A percentile compares a stretch with the other conserved stretches of the same genome.
phyloP scores from a whole-genome alignment of 2,888 invertebrate species.

The Subacronicta megacephala region DNA sequence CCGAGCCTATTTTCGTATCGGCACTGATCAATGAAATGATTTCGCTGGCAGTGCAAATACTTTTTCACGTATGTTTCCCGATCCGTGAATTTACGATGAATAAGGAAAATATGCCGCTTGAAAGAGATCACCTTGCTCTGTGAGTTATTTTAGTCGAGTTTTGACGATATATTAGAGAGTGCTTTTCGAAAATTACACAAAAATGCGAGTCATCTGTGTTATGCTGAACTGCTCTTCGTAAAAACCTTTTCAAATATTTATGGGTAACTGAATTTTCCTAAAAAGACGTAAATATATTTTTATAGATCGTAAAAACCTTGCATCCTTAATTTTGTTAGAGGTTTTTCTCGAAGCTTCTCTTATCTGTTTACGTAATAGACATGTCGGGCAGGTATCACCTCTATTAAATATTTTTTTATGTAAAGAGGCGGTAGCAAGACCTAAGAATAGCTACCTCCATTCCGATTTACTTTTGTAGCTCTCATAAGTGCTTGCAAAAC shows the following conservation, averaged over 20 bases:
- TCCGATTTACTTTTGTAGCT: no score
- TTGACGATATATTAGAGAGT: conserved; percentile 16
- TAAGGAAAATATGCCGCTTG: conserved; percentile 27
- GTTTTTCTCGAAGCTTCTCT: conserved; percentile 34
- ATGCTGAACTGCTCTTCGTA: conserved; percentile 43
- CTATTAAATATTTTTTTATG: conserved; percentile 16
- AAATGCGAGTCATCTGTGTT: conserved; percentile 55
- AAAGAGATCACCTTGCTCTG: conserved; percentile 36
- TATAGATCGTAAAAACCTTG: conserved; percentile 72
- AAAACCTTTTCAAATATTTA: conserved; percentile 68
- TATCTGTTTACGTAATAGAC: conserved; percentile 27
- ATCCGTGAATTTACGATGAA: conserved; percentile 24
- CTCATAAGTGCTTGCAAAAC: no score
- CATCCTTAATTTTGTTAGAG: conserved; percentile 66
- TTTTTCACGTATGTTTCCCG: conserved; percentile 52
- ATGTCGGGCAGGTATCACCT: neutral
- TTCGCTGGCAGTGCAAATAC: conserved; percentile 68
- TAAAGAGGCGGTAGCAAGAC: neutral
- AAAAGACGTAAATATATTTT: conserved; percentile 66
- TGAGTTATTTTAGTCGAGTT: conserved; percentile 27
- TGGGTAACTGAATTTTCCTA: conserved; percentile 64
- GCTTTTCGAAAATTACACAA: conserved; percentile 47
- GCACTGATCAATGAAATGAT: conserved; percentile 67
- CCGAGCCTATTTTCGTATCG: conserved; percentile 63
- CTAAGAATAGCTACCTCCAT: conserved; percentile 1